Evolutionary conservation across 2,888 invertebrate species (phyloP).

Genomic region (Parnassius orleans): DNA sequence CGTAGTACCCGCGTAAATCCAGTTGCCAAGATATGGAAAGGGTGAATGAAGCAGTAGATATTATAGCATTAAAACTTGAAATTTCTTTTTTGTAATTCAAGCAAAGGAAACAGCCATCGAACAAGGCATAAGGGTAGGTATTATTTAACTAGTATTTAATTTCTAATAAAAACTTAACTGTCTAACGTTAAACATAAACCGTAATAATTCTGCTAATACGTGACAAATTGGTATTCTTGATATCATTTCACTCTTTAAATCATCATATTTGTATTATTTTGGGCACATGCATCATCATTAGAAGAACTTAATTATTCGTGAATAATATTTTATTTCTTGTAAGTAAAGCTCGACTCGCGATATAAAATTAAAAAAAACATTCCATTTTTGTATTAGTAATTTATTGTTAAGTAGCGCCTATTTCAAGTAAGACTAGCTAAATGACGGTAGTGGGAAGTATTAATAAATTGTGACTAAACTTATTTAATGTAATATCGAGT

Average conservation of each 20-base stretch:
- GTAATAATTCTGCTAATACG: background rate
- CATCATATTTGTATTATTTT: too few species aligned
- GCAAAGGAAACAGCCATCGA: too few species aligned
- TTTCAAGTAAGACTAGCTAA: conserved; percentile 10
- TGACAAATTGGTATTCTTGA: background rate
- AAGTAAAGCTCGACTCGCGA: conserved; percentile 1
- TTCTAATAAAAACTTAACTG: too few species aligned
- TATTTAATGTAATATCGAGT: too few species aligned
- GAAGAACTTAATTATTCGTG: too few species aligned
- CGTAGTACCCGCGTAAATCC: conserved; percentile 2
- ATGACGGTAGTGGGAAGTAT: conserved; percentile 5
- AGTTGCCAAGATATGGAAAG: conserved; percentile 7
- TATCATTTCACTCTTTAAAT: conserved; percentile 8
- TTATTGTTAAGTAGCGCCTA: conserved; percentile 16
- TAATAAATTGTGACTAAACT: background rate
- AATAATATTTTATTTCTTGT: background rate
- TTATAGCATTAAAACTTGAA: too few species aligned
- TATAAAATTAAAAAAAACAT: conserved; percentile 1
- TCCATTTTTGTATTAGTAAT: conserved; percentile 14
- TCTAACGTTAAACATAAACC: background rate
- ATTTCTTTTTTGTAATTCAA: too few species aligned
- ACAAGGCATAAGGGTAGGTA: too few species aligned
- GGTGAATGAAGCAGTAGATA: too few species aligned
- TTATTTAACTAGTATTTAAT: too few species aligned
- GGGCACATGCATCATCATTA: too few species aligned